These are phyloP conservation scores for Megaceryle alcyon DNA, from an alignment of 2,797 vertebrate genomes.

Conservation along the genomic window DNA sequence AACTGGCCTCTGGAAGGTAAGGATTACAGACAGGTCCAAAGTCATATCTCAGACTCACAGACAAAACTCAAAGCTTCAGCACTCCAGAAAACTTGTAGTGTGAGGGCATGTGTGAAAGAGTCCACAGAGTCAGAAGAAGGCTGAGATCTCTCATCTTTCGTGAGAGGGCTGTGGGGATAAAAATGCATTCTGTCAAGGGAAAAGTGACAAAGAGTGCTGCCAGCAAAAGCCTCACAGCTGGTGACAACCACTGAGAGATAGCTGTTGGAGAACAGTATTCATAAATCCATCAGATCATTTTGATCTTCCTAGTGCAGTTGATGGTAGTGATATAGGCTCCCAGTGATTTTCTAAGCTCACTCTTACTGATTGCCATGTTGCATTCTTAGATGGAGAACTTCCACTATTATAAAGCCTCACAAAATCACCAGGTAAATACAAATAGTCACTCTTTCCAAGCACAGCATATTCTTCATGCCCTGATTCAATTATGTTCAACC, in stretches of 20 bases:
- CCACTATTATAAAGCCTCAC: background rate
- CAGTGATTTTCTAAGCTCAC: background rate
- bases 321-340: background rate
- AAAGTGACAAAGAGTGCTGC: background rate
- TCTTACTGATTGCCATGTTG: accelerated
- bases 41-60: background rate
- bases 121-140: background rate
- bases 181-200: background rate
- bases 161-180: background rate
- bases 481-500: background rate
- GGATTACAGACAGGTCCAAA: background rate
- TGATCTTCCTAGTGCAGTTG: background rate
- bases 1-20: background rate
- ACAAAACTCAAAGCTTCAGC: background rate
- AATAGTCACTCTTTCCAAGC: background rate
- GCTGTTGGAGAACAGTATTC: background rate
- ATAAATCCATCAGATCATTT: background rate
- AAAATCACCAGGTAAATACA: background rate
- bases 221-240: background rate
- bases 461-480: background rate
- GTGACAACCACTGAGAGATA: background rate
- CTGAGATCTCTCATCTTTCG: background rate
- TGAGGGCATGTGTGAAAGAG: background rate
- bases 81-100: background rate
- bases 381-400: background rate